Percentiles rank a stretch among this genome's conserved stretches.
phyloP scores from a whole-genome alignment of 1,140 invertebrate species.

The Papilio polytes region DNA sequence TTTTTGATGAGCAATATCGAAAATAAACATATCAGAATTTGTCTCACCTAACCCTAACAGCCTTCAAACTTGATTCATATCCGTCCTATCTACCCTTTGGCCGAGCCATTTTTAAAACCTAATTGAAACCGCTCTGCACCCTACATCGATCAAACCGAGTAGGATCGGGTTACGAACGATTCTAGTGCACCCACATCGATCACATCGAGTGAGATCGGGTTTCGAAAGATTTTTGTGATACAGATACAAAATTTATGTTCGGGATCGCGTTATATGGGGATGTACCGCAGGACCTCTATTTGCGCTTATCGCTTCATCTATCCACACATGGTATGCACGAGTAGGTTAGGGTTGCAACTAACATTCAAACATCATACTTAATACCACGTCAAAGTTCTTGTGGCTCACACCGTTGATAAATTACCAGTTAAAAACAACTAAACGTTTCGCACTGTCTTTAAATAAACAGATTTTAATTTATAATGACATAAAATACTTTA shows the following conservation, averaged over 20 bases:
- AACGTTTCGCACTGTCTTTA: constrained; percentile 31
- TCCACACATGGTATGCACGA: constrained; percentile 56
- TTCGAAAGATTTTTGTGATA: constrained; percentile 61
- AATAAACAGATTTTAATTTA: constrained; percentile 45
- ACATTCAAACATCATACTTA: background rate
- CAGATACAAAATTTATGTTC: constrained; percentile 68
- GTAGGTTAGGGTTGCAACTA: constrained; percentile 28
- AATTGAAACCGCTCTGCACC: constrained; percentile 25
- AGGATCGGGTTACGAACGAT: constrained; percentile 19
- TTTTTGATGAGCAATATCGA: background rate
- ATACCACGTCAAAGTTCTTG: background rate
- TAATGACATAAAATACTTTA: constrained; percentile 45
- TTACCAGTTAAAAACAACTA: constrained; percentile 21
- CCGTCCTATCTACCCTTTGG: constrained; percentile 11
- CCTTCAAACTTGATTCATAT: constrained; percentile 29
- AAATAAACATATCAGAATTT: constrained; percentile 9
- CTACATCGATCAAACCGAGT: constrained; percentile 21
- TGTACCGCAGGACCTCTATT: constrained; percentile 57
- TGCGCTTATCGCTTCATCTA: constrained; percentile 64
- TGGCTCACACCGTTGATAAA: background rate
- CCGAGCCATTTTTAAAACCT: constrained; percentile 32
- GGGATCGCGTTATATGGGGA: constrained; percentile 55
- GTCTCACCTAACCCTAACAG: constrained; percentile 1
- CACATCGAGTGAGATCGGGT: constrained; percentile 49
- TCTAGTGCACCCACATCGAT: constrained; percentile 45